Evolutionary conservation across 2,113 vertebrate genomes (phyloP), one percentile per base, ranked within the genome.

Genomic region (Anoplopoma fimbria): DNA sequence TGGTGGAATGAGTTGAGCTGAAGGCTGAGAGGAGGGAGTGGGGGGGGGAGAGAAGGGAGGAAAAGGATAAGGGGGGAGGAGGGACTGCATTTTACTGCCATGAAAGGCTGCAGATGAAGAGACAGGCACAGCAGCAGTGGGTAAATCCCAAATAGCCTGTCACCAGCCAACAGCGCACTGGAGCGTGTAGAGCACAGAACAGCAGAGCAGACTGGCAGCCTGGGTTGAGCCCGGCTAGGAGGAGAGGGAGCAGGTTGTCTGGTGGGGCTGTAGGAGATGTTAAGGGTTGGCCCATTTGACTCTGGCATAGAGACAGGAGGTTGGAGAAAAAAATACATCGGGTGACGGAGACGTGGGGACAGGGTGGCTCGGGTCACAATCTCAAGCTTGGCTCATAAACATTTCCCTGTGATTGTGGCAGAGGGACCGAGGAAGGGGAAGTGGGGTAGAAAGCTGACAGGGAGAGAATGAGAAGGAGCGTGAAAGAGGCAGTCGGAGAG

Each of bases 121-220:
- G 91, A 94, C 91, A 93, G 90, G 88, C 89, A 88, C 81, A 92
- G 91, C 90, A 88, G 88, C 92, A 91, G 89, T 79, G 90, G 93
- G 91, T 94, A 95, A 95, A 95, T 95, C 93, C 92, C 94, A 95
- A 95, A 95, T 93, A 93, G 93, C 92, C 93, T 95, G 94, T 95
- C 95, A 96, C 89, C 91, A 92, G 88, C 91, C 85, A 87, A 93
- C 94, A 91, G 94, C 69, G 93, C 94, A 93, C 83, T 89, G 88
- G 92, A 93, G 94, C 94, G 93, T 94, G 93, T 78, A 92, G 88
- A 90, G 88, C 86, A 86, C 83, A 72, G 87, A 90, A 75, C 90
- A 88, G 86, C 85, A 72, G 69, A 67, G 90, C 81, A 88, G 88
- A 91, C 88, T 89, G 89, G 90, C 90, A 91, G 90, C 87, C 82